phyloP scores from a whole-genome alignment of 2,888 invertebrate genomes.

The Leucophenga montana region DNA sequence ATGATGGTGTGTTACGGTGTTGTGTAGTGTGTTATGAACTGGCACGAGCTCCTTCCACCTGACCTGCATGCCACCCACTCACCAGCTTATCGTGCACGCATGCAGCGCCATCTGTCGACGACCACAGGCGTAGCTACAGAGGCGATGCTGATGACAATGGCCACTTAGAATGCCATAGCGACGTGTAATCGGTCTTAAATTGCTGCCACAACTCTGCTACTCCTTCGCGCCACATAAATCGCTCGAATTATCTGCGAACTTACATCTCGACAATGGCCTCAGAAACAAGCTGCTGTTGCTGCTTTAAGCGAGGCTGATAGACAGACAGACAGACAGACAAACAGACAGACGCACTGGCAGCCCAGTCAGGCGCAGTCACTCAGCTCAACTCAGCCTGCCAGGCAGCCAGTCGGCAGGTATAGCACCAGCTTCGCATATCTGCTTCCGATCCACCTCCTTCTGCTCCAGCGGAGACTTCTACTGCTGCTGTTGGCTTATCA shows the following conservation, averaged over 20 bases:
- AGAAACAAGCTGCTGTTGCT: constrained; percentile 21
- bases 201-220: constrained; percentile 51
- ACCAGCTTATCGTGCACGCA: not conserved
- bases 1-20: not conserved
- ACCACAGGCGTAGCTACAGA: constrained; percentile 1
- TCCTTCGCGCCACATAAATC: constrained; percentile 49
- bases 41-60: constrained; percentile 26
- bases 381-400: not conserved
- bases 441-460: not conserved
- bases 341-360: too few relatives aligned
- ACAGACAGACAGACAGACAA: too few relatives aligned
- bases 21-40: not conserved
- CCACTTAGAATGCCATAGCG: constrained; percentile 65
- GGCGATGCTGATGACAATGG: constrained; percentile 53
- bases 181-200: constrained; percentile 66
- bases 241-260: constrained; percentile 57
- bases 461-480: constrained; percentile 15
- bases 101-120: constrained; percentile 20
- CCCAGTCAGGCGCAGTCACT: not conserved
- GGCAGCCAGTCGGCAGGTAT: constrained; percentile 35
- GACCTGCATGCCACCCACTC: constrained; percentile 44
- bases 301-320: too few relatives aligned
- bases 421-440: constrained; percentile 36
- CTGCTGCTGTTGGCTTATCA: constrained; percentile 51
- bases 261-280: constrained; percentile 51